A percentile compares a stretch with the other conserved stretches of the same genome.
phyloP scores from a whole-genome alignment of 2,113 vertebrate genomes.

The Pluvialis apricaria region DNA sequence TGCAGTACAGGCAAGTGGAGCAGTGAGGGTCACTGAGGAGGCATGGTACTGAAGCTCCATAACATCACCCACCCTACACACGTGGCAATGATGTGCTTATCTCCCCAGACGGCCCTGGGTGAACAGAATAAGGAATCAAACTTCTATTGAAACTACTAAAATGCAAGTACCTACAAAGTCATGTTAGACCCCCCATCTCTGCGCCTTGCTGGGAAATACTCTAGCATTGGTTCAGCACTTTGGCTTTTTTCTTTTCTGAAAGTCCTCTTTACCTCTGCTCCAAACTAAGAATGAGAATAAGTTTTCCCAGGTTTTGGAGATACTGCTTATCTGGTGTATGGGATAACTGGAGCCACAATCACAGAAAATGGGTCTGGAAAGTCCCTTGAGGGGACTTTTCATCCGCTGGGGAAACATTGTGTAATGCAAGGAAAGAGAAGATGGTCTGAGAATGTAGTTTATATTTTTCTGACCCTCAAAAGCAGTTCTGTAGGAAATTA shows the following conservation, averaged over 20 bases:
- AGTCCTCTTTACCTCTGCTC: not conserved
- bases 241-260: not conserved
- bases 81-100: not conserved
- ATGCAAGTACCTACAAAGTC: not conserved
- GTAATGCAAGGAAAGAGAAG: not conserved
- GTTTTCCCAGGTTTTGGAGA: not conserved
- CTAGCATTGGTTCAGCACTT: not conserved
- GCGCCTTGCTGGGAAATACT: not conserved
- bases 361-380: not conserved
- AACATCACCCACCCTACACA: not conserved
- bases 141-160: not conserved
- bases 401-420: not conserved
- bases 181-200: not conserved
- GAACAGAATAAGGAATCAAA: not conserved
- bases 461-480: not conserved
- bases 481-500: not conserved
- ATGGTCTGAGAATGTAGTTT: not conserved
- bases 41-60: not conserved
- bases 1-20: not conserved
- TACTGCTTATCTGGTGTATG: not conserved
- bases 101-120: not conserved
- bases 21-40: not conserved
- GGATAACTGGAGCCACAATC: not conserved
- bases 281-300: not conserved
- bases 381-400: not conserved